These are phyloP conservation scores for Calliphora vomitoria DNA, from an alignment of 2,888 invertebrate species.

Conservation along the genomic window DNA sequence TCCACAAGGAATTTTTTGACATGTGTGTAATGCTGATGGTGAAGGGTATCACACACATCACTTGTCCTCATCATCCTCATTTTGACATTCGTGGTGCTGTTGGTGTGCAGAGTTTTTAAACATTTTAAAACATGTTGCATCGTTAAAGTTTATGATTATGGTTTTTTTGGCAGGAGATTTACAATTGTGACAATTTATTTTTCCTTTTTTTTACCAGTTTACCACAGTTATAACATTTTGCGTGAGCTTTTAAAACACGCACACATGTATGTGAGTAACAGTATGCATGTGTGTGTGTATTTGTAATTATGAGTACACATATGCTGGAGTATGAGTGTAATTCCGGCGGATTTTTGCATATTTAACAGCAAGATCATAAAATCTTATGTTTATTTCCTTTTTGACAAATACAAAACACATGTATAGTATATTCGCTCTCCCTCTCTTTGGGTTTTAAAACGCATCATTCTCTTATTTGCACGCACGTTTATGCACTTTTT, in stretches of 20 bases:
- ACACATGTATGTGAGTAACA: conserved; percentile 9
- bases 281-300: background rate
- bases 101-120: conserved; percentile 16
- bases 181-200: conserved; percentile 75
- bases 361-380: conserved; percentile 76
- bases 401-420: conserved; percentile 37
- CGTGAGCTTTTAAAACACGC: conserved; percentile 68
- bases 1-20: conserved; percentile 51
- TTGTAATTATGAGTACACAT: conserved; percentile 45
- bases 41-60: background rate
- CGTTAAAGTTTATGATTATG: conserved; percentile 85
- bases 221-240: conserved; percentile 60
- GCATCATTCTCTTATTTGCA: conserved; percentile 62
- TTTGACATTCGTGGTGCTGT: background rate
- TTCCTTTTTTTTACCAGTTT: conserved; percentile 51
- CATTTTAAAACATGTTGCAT: conserved; percentile 76
- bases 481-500: conserved; percentile 70
- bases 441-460: conserved; percentile 40
- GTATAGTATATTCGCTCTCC: background rate
- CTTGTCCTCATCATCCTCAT: background rate
- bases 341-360: conserved; percentile 73
- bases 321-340: conserved; percentile 61
- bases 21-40: conserved; percentile 57
- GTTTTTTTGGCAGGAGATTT: conserved; percentile 76
- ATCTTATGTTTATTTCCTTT: conserved; percentile 77